Conservation (phyloP, 2,113 vertebrate genomes). For the Speoplatyrhinus poulsoni region DNA sequence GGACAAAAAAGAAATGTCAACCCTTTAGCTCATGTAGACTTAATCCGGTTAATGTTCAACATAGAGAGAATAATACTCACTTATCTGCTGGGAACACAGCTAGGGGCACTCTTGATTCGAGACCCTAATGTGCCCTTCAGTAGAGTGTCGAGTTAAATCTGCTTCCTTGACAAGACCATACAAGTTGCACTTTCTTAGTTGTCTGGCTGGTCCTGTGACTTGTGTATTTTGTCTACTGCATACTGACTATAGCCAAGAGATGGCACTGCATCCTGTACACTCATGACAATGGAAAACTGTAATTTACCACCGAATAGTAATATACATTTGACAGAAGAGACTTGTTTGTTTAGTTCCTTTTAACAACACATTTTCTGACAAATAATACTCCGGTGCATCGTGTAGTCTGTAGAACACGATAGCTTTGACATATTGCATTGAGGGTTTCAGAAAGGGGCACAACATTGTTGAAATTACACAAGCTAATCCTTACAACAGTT, state of each 20-base stretch:
- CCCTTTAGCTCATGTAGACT: constrained; percentile 57
- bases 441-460: constrained; percentile 7
- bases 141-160: constrained; percentile 34
- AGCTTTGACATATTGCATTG: constrained; percentile 17
- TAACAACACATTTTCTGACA: too few species aligned
- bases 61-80: constrained; percentile 64
- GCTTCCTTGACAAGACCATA: constrained; percentile 25
- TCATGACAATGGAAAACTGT: too few species aligned
- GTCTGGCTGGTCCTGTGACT: too few species aligned
- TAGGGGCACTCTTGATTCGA: constrained; percentile 39
- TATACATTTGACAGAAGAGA: too few species aligned
- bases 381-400: too few species aligned
- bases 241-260: too few species aligned
- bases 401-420: too few species aligned
- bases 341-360: too few species aligned
- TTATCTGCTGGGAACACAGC: constrained; percentile 64
- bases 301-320: too few species aligned
- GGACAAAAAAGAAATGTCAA: constrained; percentile 66
- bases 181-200: too few species aligned
- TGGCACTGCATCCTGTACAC: too few species aligned
- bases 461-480: constrained; percentile 14
- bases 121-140: constrained; percentile 9
- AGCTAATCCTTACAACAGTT: neutral
- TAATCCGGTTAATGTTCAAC: constrained; percentile 77
- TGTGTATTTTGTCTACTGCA: too few species aligned